phyloP scores from a whole-genome alignment of 2,113 vertebrate genomes.

The Lamprotornis superbus region DNA sequence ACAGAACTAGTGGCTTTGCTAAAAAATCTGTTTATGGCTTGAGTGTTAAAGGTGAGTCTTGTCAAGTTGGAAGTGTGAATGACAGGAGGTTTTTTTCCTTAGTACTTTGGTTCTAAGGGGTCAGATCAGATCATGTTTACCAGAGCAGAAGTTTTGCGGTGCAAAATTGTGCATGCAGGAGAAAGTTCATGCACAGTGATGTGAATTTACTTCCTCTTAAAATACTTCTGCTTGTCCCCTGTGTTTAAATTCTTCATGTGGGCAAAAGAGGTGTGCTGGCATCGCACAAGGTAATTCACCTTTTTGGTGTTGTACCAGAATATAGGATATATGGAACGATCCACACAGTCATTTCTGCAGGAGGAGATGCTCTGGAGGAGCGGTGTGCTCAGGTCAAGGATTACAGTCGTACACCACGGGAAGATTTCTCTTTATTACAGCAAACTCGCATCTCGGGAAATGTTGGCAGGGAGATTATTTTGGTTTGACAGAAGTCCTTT shows the following conservation, averaged over 20 bases:
- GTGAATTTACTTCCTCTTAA: neutral
- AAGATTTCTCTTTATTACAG: neutral
- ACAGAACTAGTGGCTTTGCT: neutral
- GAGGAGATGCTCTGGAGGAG: neutral
- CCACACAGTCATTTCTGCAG: neutral
- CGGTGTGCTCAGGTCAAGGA: neutral
- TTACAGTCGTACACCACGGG: neutral
- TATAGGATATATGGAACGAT: neutral
- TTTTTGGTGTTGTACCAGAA: neutral
- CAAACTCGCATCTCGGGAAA: neutral
- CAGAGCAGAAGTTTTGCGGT: neutral
- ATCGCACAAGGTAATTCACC: neutral
- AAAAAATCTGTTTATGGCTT: neutral
- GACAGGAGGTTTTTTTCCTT: rapidly evolving
- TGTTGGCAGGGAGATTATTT: neutral
- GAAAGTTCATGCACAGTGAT: neutral
- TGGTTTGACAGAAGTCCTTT: neutral
- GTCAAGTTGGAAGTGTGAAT: neutral
- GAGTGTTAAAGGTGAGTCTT: neutral
- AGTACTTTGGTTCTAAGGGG: neutral
- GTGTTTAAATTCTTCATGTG: neutral
- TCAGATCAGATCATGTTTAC: neutral
- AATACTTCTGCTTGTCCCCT: neutral
- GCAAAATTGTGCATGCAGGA: neutral
- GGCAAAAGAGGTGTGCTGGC: neutral